A percentile compares a stretch with the other conserved stretches of the same genome.
These are phyloP conservation scores for Acrobasis repandana DNA, from an alignment of 2,888 invertebrate species.

Conservation along the genomic window DNA sequence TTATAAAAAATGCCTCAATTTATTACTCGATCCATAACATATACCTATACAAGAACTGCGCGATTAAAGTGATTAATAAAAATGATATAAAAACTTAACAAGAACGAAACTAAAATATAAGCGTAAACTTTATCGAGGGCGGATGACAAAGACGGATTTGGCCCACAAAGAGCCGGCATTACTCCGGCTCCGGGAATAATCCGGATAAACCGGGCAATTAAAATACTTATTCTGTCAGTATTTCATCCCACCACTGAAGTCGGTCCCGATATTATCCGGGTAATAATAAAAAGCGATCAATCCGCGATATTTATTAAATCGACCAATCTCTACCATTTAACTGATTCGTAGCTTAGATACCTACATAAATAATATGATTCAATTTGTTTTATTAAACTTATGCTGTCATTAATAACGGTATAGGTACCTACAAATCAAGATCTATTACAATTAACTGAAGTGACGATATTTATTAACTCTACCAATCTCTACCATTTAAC, in stretches of 20 bases:
- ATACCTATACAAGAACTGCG: not conserved
- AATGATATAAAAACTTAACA: not conserved
- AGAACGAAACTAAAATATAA: conserved; percentile 15
- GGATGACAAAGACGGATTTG: conserved; percentile 54
- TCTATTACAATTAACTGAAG: too few species aligned
- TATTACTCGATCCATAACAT: too few species aligned
- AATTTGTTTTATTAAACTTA: not conserved
- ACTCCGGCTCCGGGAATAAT: conserved; percentile 53
- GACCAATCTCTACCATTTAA: not conserved
- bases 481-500: not conserved
- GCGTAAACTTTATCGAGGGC: conserved; percentile 38
- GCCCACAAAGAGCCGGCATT: conserved; percentile 55
- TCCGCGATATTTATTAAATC: not conserved
- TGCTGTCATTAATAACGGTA: too few species aligned
- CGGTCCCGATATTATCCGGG: conserved; percentile 5
- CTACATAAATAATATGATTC: not conserved
- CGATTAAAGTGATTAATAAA: not conserved
- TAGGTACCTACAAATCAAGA: too few species aligned
- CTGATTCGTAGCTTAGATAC: not conserved
- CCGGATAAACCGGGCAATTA: conserved; percentile 67
- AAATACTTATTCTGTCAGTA: conserved; percentile 63
- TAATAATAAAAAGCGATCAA: not conserved
- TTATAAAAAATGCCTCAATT: too few species aligned
- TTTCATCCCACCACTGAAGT: conserved; percentile 39
- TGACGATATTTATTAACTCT: not conserved